Base-by-base conservation (phyloP, 2,797 vertebrate genomes). In the Onychomys leucogaster region DNA sequence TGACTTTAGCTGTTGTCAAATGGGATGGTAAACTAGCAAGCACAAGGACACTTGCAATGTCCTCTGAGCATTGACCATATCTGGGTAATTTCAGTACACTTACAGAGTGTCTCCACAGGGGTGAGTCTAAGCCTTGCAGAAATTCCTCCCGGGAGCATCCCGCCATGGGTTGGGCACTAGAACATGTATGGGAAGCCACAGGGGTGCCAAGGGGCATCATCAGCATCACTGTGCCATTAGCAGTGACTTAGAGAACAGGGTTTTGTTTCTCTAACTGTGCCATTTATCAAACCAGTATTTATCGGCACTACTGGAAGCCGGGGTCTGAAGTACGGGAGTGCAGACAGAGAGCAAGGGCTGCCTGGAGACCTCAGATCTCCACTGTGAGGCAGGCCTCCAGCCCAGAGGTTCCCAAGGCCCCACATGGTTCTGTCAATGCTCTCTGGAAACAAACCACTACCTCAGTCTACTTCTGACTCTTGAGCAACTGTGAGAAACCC, bases 101-200 rank as follows among this genome's bases (percentile, higher is more conserved):
- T 59, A 80, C 37, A 78, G 10, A 43, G 76, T 87, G 65, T 92
- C 61, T 87, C 69, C 59, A 52, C 10, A 94, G 46, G 23, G 55
- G 19, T 49, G 37, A 55, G 75, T 41, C 76, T n/a, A 57, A 37
- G 10, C 71, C 69, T 4, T 41, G 63, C 34, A 29, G 57, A 90
- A 95, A 93, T 90, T 29, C 76, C 78, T 94, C 90, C 59, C 5
- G 29, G 25, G 87, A 77, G 75, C n/a, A 37, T 63, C 67, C 37
- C 57, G 49, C 25, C 49, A 46, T 25, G 75, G 73, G 5, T 1
- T 49, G 41, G 34, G 71, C 46, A 59, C 16, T 34, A 46, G 52
- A 77, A 84, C 43, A 76, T 11, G 14, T 67, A 69, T 59, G 73
- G 43, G 89, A 76, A 87, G 25, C 4, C 71, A 32, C 49, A 2